Conservation (phyloP, 2,113 vertebrate genomes). For the Psammodynastes pulverulentus region DNA sequence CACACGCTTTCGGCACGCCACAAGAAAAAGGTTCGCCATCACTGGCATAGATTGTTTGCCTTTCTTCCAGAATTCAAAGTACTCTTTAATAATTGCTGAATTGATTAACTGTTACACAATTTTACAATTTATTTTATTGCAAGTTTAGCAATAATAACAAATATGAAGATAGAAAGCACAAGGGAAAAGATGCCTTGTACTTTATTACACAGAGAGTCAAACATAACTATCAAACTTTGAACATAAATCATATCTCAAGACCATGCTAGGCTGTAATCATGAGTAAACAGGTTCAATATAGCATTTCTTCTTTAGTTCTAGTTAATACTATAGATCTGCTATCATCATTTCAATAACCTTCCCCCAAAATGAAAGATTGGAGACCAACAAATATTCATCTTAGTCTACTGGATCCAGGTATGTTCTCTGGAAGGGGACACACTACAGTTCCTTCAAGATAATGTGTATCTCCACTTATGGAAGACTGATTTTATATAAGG, state of each 20-base stretch:
- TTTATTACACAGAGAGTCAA: neutral
- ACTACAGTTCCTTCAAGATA: neutral
- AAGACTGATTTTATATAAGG: neutral
- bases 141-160: neutral
- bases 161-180: neutral
- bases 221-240: neutral
- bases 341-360: neutral
- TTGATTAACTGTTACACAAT: neutral
- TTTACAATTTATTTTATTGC: neutral
- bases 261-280: neutral
- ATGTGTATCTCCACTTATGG: neutral
- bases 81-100: neutral
- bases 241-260: neutral
- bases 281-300: neutral
- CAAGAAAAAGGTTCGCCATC: too few species aligned
- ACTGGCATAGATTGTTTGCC: constrained; percentile 55
- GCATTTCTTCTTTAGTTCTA: neutral
- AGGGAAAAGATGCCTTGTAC: neutral
- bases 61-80: constrained; percentile 42
- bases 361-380: neutral
- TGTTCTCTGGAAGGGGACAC: neutral
- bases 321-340: neutral
- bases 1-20: too few species aligned
- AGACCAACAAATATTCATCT: neutral
- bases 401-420: neutral